These are phyloP conservation scores for Philotrypesis tridentata DNA, from an alignment of 1,140 invertebrate genomes.

Conservation along the genomic window DNA sequence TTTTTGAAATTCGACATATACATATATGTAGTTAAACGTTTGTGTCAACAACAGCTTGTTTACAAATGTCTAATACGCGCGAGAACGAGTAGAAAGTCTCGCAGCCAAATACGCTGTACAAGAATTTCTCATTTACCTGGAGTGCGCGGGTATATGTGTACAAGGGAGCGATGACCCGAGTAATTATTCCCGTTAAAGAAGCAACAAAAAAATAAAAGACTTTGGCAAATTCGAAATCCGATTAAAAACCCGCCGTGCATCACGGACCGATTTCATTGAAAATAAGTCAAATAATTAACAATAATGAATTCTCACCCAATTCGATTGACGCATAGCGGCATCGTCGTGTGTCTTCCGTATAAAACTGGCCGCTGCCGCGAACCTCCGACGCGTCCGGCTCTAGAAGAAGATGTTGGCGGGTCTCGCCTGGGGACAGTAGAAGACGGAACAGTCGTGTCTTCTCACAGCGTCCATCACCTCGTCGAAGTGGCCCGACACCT, in stretches of 20 bases:
- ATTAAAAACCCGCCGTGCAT: too few species aligned
- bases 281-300: too few species aligned
- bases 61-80: not conserved
- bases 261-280: too few species aligned
- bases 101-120: too few species aligned
- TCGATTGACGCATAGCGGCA: not conserved
- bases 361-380: not conserved
- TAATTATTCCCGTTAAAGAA: not conserved
- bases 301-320: not conserved
- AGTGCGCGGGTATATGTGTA: too few species aligned
- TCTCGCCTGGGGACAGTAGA: constrained; percentile 71
- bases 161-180: not conserved
- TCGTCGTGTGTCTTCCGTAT: not conserved
- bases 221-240: not conserved
- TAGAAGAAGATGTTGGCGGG: constrained; percentile 38
- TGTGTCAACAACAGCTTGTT: not conserved
- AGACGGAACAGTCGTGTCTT: constrained; percentile 75
- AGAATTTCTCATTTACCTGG: too few species aligned
- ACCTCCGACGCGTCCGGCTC: not conserved
- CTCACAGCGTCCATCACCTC: constrained; percentile 78
- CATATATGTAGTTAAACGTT: too few species aligned
- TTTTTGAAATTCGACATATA: too few species aligned
- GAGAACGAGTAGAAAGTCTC: not conserved
- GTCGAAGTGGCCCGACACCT: constrained; percentile 75
- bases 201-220: not conserved